phyloP scores from a whole-genome alignment of 2,113 vertebrate species.

The Rana temporaria region DNA sequence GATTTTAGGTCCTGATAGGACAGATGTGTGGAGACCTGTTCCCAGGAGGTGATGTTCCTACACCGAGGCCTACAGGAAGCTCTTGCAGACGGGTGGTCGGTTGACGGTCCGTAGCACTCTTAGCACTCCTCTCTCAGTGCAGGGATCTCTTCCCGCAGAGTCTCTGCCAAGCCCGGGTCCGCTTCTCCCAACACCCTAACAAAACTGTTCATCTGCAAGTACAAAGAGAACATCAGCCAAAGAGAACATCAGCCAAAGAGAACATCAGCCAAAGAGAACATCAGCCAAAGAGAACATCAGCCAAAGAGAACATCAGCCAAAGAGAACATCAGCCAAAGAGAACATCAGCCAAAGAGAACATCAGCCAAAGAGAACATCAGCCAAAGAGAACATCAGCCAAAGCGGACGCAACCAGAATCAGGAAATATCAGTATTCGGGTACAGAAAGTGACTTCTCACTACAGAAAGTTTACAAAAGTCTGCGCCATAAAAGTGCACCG shows the following conservation, averaged over 20 bases:
- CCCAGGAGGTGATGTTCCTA: not conserved
- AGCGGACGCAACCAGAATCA: not conserved
- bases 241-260: too few species aligned
- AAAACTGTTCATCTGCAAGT: slow-evolving; percentile 83
- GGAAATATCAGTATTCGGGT: not conserved
- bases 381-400: slow-evolving; percentile 50
- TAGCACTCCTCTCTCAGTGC: not conserved
- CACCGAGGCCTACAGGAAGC: not conserved
- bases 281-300: too few species aligned
- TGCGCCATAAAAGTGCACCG: not conserved
- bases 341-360: too few species aligned
- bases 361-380: too few species aligned
- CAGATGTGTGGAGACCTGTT: not conserved
- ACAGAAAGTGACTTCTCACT: not conserved
- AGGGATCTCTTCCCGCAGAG: slow-evolving; percentile 69
- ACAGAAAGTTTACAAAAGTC: too few species aligned
- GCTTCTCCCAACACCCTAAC: slow-evolving; percentile 77
- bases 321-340: too few species aligned
- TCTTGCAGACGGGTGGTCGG: not conserved
- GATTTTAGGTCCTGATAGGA: not conserved
- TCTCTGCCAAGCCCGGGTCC: slow-evolving; percentile 79
- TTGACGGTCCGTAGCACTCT: not conserved
- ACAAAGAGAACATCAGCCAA: slow-evolving; percentile 54
- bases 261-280: too few species aligned
- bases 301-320: not conserved